Base-by-base conservation (phyloP, 2,113 vertebrate species). In the Canis aureus region DNA sequence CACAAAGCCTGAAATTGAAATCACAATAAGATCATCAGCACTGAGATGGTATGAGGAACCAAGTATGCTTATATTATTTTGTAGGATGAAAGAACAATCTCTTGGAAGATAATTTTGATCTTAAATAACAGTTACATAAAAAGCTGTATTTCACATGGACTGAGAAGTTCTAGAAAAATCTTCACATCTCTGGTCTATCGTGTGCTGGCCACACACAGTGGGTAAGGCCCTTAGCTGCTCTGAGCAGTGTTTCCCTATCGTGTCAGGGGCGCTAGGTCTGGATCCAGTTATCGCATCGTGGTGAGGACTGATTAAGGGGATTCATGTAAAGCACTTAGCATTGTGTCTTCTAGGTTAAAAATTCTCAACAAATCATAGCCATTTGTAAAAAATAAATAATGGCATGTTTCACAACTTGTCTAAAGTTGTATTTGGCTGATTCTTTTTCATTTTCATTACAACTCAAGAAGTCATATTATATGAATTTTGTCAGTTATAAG, bases 31-130 rank as follows among this genome's bases (percentile, higher is more conserved):
- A 55, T 60, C 29, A 91, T 85, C 55, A 89, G 5, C 32, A 69
- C 13, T 69, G 25, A 71, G 80, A 27, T 43, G 57, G 9, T 92
- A 2, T 49, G 66, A 76, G 9, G 9, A 12, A 55, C 3, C 82
- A 82, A 88, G 43, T 17, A 85, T 49, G 11, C 8, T 32, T 38
- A 17, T 76, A 49, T 85, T 76, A 23, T 80, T 80, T 91, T 81
- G 17, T 74, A n/a, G 49, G 3, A 60, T 82, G 38, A 93, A 62
- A 95, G 13, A 67, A 76, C 11, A 82, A 38, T 55, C 8, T n/a
- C 96, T 91, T 60, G 60, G 20, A 85, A 89, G 53, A 93, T 3
- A 11, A 76, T 66, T 96, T 94, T 64, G 49, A 38, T 79, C 17
- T 79, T 62, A 87, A 71, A 83, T 62, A 25, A 69, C 59, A 92